A percentile compares a stretch with the other conserved stretches of the same genome.
phyloP scores from a whole-genome alignment of 2,113 vertebrate species.

The Neotragus pygmaeus region DNA sequence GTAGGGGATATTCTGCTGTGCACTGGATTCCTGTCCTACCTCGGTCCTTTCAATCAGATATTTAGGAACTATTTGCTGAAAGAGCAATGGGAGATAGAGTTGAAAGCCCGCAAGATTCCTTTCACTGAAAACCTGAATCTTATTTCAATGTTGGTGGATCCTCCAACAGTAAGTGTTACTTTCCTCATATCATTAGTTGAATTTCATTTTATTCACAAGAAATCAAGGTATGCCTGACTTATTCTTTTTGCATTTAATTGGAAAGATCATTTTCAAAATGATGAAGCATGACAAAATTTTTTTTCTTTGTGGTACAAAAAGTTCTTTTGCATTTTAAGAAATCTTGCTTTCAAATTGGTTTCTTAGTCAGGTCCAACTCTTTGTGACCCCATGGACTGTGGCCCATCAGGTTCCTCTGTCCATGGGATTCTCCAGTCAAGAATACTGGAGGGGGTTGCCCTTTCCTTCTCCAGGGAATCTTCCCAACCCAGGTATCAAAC shows the following conservation, averaged over 20 bases:
- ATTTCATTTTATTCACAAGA: not conserved
- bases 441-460: not conserved
- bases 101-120: constrained; percentile 79
- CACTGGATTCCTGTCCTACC: constrained; percentile 85
- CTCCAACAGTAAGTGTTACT: constrained; percentile 77
- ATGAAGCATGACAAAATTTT: not conserved
- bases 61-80: constrained; percentile 81
- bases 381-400: not conserved
- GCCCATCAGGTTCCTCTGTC: not conserved
- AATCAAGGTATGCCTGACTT: not conserved
- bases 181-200: not conserved
- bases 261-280: constrained; percentile 32
- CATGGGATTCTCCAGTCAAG: not conserved
- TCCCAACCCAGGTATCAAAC: not conserved
- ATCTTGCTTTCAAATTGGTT: not conserved
- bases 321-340: constrained; percentile 4
- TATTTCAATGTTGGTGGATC: constrained; percentile 83
- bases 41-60: constrained; percentile 85
- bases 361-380: not conserved
- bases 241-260: not conserved
- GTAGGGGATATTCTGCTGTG: constrained; percentile 83
- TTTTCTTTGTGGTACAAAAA: not conserved
- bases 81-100: constrained; percentile 81
- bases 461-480: not conserved
- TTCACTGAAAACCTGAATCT: constrained; percentile 84